Evolutionary conservation across 2,113 vertebrate genomes (phyloP), one percentile per base, ranked within the genome.

Genomic region (Melanerpes formicivorus): DNA sequence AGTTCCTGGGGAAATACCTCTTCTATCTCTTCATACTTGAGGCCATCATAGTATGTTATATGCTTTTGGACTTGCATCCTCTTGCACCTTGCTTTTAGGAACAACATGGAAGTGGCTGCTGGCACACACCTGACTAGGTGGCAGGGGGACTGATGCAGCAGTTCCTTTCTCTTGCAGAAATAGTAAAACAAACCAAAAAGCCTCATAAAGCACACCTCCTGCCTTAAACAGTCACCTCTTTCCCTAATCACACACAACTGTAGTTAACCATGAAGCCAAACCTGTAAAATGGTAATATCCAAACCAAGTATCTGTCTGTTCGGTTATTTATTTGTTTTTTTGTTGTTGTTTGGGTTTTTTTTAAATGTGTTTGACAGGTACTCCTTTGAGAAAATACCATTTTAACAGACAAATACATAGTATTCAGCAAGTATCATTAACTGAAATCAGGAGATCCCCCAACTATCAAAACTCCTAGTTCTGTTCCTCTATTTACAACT

Each of bases 401-500:
- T 83, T 85, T 74, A 77, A 60, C 14, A 77, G 16, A 52, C 4
- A 1, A 70, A 71, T 69, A 71, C 22, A 40, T 22, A 60, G 25
- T 4, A 56, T 30, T 27, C 27, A 56, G 55, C 25, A 86, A 83
- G 21, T 58, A 66, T 22, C 25, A 27, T 63, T 79, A 81, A 71
- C n/a, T 46, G 54, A 80, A 88, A 60, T 27, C 44, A 78, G 26
- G 15, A 83, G 84, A 82, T 93, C 46, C n/a, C n/a, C n/a, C n/a
- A 77, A 3, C 10, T 54, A 66, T 5, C 10, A n/a, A 59, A 66
- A 0, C 1, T 1, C 5, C 7, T 5, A 3, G 7, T 46, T 55
- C 40, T 72, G 17, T 10, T 77, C 37, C 52, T 73, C 44, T 50
- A 2, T 82, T 63, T 67, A 82, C 26, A 82, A 40, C 26, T 88